Base-by-base conservation (phyloP, 1,140 invertebrate species). In the Eurosta solidaginis region DNA sequence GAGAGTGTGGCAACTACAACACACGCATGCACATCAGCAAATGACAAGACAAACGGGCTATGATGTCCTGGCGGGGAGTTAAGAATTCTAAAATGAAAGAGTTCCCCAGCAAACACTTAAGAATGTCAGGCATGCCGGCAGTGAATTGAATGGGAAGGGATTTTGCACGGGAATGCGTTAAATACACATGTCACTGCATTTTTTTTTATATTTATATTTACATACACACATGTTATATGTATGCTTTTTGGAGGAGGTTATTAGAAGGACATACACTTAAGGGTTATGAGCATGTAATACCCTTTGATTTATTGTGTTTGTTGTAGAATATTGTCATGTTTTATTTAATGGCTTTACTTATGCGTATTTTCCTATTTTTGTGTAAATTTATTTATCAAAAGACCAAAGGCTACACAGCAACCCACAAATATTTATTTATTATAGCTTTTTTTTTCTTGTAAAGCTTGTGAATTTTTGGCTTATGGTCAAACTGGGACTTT, bases 271-370 rank as follows among this genome's bases (percentile, higher is more conserved):
- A 25, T 25, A 45, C 22, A 42, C 27, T 45, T 47, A 20, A n/a
- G 40, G 20, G n/a, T 40, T 68, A 68, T 68, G 59, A 68, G 59
- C 27, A 36, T 83, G 79, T 85, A 85, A 85, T 85, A 81, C 84
- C 83, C 82, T 85, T 85, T 85, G 84, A 85, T 85, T 85, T 85
- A 85, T 85, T 82, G 82, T 83, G 82, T 84, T 83, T 84, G 80
- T 40, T 80, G 80, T 79, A 12, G 47, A 80, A 79, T 83, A 82
- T 81, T 84, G 82, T 85, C 82, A 76, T 85, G 84, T 82, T 83
- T 83, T 82, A 85, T 84, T 84, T 80, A 78, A 73, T 68, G 78
- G 75, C 76, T 76, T n/a, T 77, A 73, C 14, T 78, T 76, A 42
- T 50, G 44, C 40, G 29, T n/a, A 20, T 45, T 78, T 59, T 45